Percentiles rank a stretch among this genome's conserved stretches.
These are phyloP conservation scores for Zele albiditarsus DNA, from an alignment of 2,888 invertebrate genomes.

Conservation along the genomic window DNA sequence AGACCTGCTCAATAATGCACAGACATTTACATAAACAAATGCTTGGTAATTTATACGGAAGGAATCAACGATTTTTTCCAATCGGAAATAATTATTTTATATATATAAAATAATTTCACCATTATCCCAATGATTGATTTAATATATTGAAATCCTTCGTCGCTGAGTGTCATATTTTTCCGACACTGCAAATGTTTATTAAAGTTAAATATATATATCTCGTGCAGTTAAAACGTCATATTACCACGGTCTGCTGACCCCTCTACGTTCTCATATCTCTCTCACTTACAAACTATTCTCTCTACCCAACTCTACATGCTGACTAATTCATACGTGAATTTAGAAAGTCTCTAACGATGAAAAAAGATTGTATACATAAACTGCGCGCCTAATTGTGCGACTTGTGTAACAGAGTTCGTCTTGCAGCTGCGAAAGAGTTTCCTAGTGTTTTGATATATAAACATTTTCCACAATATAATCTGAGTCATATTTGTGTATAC, in stretches of 20 bases:
- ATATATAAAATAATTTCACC: background rate
- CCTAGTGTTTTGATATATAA: constrained; percentile 10
- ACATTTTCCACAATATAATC: constrained; percentile 17
- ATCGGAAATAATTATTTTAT: background rate
- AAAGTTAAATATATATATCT: background rate
- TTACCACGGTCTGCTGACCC: constrained; percentile 37
- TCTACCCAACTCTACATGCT: constrained; percentile 12
- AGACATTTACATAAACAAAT: background rate
- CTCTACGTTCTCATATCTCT: constrained; percentile 20
- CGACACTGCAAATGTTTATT: constrained; percentile 11
- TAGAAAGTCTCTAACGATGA: constrained; percentile 61
- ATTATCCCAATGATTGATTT: background rate
- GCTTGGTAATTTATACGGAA: too few relatives aligned
- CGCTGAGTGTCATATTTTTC: constrained; percentile 13
- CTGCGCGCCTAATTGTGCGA: constrained; percentile 40
- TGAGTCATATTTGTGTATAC: constrained; percentile 15
- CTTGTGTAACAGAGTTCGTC: constrained; percentile 41
- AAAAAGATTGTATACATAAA: constrained; percentile 34
- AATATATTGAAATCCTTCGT: background rate
- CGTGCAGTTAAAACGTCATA: constrained; percentile 5
- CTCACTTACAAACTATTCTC: background rate
- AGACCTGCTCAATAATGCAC: background rate
- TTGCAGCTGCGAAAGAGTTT: constrained; percentile 38
- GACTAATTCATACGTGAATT: constrained; percentile 67
- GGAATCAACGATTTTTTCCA: background rate